These are phyloP conservation scores for Apis dorsata DNA, from an alignment of 1,140 invertebrate genomes.

Conservation along the genomic window DNA sequence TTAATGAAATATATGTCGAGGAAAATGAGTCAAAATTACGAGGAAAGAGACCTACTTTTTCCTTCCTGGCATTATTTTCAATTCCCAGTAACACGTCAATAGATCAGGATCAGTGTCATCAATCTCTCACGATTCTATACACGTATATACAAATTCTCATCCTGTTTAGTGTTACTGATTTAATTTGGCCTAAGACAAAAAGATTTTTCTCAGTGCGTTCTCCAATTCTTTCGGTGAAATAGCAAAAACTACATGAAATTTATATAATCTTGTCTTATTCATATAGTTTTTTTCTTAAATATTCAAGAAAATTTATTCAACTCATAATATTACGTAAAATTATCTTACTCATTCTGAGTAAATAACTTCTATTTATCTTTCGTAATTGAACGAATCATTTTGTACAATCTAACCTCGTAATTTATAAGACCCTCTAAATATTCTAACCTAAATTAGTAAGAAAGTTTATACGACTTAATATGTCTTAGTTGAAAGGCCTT, in stretches of 20 bases:
- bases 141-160: background rate
- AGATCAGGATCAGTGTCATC: conserved; percentile 14
- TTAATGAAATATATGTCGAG: background rate
- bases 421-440: background rate
- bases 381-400: background rate
- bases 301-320: too few species aligned
- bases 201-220: background rate
- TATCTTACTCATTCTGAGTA: too few species aligned
- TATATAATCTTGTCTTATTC: too few species aligned
- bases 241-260: too few species aligned
- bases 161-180: background rate
- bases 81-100: background rate
- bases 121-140: conserved; percentile 5
- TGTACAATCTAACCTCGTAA: background rate
- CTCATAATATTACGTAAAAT: too few species aligned
- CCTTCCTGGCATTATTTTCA: background rate
- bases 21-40: background rate
- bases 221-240: background rate
- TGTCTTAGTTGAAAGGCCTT: background rate
- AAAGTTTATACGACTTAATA: conserved; percentile 6
- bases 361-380: too few species aligned
- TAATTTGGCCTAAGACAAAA: background rate
- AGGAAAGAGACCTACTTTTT: background rate
- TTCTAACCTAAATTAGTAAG: background rate
- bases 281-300: too few species aligned